Evolutionary conservation across 2,113 vertebrate genomes (phyloP), one percentile per base, ranked within the genome.

Genomic region (Paracanthobrama guichenoti): DNA sequence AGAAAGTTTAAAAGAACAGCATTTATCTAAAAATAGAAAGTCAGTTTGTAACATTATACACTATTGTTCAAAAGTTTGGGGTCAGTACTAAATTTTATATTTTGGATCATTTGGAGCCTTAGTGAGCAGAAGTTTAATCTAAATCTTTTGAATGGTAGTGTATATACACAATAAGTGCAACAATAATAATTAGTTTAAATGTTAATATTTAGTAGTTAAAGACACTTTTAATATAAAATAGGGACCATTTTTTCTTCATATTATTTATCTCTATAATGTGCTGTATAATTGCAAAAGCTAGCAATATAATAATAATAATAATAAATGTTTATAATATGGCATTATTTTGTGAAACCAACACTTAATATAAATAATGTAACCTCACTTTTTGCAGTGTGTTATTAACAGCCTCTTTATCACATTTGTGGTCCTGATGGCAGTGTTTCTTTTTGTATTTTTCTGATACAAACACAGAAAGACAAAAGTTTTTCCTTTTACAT

Each of bases 331-430:
- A 39, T 11, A 39, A 28, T 66, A 7, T 31, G 14, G 14, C 2
- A 18, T 28, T 66, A 3, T 35, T 66, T 9, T 66, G 42, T 73
- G n/a, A 73, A 48, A 35, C 4, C 16, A 46, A 79, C 26, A 66
- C 3, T 50, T 22, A 1, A 64, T 22, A 9, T 28, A 48, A 28
- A 8, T 76, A n/a, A 57, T 16, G 26, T 48, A 44, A 97, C 97
- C n/a, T 98, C 92, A 99, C 98, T 92, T 92, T 90, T 91, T 92
- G 89, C 87, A 98, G 91, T 83, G 95, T 96, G 93, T 91, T 95
- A 86, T 96, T 96, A 92, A 96, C 93, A 84, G 93, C 92, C 92
- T 92, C 87, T 75, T 89, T 90, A 89, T 96, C 81, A 88, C 98
- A 99, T 31, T 88, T 91, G 59, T 88, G 87, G 91, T 95, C 94